A percentile compares a stretch with the other conserved stretches of the same genome.
Conservation (phyloP, 2,888 invertebrate genomes). For the Cerastoderma edule region DNA sequence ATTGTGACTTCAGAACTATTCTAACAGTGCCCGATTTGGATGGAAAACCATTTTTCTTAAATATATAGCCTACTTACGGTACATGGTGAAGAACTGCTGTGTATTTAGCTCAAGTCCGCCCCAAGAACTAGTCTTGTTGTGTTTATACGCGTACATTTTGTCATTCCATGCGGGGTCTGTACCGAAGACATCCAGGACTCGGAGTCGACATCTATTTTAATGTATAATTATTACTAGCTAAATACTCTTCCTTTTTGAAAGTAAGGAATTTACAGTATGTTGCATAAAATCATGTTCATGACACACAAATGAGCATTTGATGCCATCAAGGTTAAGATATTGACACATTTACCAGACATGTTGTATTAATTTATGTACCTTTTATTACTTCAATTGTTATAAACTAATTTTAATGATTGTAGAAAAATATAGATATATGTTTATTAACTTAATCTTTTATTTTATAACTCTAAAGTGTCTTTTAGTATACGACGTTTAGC, state of each 20-base stretch:
- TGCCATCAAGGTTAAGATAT: not conserved
- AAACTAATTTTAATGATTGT: too few species aligned
- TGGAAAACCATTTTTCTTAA: not conserved
- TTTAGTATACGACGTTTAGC: too few species aligned
- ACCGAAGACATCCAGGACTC: constrained; percentile 10
- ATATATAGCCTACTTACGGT: constrained; percentile 2
- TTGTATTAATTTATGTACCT: too few species aligned
- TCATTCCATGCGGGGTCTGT: constrained; percentile 15
- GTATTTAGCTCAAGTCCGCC: constrained; percentile 9
- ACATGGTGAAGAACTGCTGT: constrained; percentile 14
- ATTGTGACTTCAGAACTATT: not conserved
- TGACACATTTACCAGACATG: too few species aligned
- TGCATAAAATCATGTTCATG: not conserved
- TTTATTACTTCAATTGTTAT: not conserved
- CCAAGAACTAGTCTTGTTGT: constrained; percentile 8
- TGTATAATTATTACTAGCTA: not conserved
- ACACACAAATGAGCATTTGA: not conserved
- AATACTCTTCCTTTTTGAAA: not conserved
- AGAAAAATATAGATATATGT: too few species aligned
- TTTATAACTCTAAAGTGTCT: too few species aligned
- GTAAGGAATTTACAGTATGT: not conserved
- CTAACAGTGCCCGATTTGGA: not conserved
- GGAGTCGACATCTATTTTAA: not conserved
- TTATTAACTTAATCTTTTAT: too few species aligned
- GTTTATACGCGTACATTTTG: constrained; percentile 8